phyloP scores from a whole-genome alignment of 1,140 invertebrate species.

The Stegodyphus mimosarum region DNA sequence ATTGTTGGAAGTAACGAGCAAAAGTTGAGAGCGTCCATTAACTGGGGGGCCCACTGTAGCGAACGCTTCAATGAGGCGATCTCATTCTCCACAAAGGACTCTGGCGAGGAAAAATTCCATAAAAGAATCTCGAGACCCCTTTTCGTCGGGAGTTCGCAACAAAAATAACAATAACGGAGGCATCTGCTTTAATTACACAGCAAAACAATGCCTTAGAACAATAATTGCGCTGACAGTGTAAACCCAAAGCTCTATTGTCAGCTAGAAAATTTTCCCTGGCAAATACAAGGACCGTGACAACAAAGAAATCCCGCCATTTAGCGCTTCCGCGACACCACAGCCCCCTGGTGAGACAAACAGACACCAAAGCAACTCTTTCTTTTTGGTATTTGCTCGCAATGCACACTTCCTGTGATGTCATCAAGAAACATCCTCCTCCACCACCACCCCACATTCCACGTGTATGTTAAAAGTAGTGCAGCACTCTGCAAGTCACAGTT shows the following conservation, averaged over 20 bases:
- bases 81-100: too few species aligned
- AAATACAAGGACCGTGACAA: constrained; percentile 10
- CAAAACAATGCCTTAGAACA: constrained; percentile 57
- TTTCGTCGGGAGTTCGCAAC: neutral
- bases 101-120: constrained; percentile 1
- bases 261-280: constrained; percentile 44
- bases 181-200: constrained; percentile 59
- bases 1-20: too few species aligned
- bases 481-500: neutral
- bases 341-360: constrained; percentile 56
- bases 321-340: constrained; percentile 27
- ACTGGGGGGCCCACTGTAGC: too few species aligned
- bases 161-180: constrained; percentile 39
- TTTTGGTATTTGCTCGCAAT: neutral
- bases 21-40: too few species aligned
- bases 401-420: constrained; percentile 41
- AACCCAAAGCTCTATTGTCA: constrained; percentile 54
- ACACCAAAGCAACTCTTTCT: constrained; percentile 40
- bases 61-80: too few species aligned
- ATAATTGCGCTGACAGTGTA: constrained; percentile 60
- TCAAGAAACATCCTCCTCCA: neutral
- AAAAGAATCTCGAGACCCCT: constrained; percentile 1
- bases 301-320: constrained; percentile 49
- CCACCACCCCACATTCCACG: neutral
- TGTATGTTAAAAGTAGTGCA: neutral